Base-by-base conservation (phyloP, 2,797 vertebrate genomes). In the Cercopithecus diana region DNA sequence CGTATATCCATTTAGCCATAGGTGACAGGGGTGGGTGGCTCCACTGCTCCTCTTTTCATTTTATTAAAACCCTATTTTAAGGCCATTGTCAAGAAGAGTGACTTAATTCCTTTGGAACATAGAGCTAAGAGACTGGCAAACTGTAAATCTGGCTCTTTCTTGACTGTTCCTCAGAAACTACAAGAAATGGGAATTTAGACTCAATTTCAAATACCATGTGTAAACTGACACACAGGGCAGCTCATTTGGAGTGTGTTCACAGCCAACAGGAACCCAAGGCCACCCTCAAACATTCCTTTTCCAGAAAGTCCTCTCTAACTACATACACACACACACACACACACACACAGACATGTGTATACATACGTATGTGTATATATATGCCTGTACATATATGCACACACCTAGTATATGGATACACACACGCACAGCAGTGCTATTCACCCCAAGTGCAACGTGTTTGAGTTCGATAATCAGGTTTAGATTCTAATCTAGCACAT, bases 11-110 rank as follows among this genome's bases (percentile, higher is more conserved):
- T 57, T 92, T 1, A 24, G 79, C 87, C 92, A 36, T 0, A 48
- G 39, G 95, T 94, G 76, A 15, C 0, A 43, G 41, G 89, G 77
- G 36, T 9, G 2, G 0, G 0, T 26, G 52, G 79, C 41, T 88
- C 30, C 73, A 36, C 6, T 4, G 48, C 52, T 22, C 80, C n/a
- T 80, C 76, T 36, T 43, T 22, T 39, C 3, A 36, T 83, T 90
- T 93, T 87, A 97, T 94, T 87, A 95, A 97, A 97, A 73, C 19
- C 20, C 33, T 81, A 76, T 84, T 93, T 96, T 91, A 93, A 93
- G 87, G 75, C 22, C 61, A 73, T 0, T 64, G 88, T 76, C 70
- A 43, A 14, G 73, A 80, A 96, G 41, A 95, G 39, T n/a, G 15
- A 41, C 76, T 96, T 90, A 72, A 94, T 55, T 81, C 72, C 85